Percentiles rank a stretch among this genome's conserved stretches.
Conservation (phyloP, 2,888 invertebrate species). For the Acronicta alni region DNA sequence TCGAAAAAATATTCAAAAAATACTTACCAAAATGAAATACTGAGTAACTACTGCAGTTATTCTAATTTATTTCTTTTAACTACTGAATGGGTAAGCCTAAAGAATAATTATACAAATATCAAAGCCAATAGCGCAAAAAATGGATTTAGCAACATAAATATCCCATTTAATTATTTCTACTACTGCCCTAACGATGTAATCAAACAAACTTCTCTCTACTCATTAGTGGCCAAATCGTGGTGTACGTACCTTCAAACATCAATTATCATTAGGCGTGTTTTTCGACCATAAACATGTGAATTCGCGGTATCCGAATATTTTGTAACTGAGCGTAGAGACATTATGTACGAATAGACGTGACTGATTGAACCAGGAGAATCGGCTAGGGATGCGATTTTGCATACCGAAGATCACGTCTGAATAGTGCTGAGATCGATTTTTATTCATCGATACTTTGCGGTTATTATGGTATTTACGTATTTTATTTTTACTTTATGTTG, state of each 20-base stretch:
- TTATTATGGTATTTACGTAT: neutral
- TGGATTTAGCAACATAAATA: slow-evolving; percentile 3
- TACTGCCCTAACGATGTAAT: slow-evolving; percentile 37
- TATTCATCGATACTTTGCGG: slow-evolving; percentile 51
- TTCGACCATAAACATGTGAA: slow-evolving; percentile 24
- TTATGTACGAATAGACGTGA: slow-evolving; percentile 61
- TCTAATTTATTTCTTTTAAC: too few relatives aligned
- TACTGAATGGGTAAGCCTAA: neutral
- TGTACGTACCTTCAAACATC: slow-evolving; percentile 32
- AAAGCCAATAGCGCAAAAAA: neutral
- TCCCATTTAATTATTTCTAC: slow-evolving; percentile 39
- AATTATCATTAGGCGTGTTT: slow-evolving; percentile 44
- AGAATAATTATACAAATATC: neutral
- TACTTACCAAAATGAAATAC: too few relatives aligned
- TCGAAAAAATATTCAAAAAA: too few relatives aligned
- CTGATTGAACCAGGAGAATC: slow-evolving; percentile 71
- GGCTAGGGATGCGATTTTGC: slow-evolving; percentile 74
- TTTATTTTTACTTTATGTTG: neutral
- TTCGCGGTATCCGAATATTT: slow-evolving; percentile 28
- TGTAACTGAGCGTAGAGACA: slow-evolving; percentile 19
- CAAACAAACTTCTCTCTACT: slow-evolving; percentile 30
- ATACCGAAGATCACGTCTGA: slow-evolving; percentile 75
- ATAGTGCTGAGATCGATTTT: slow-evolving; percentile 57
- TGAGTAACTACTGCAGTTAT: too few relatives aligned
- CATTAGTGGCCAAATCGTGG: slow-evolving; percentile 25